These are phyloP conservation scores for Radopholus similis DNA, from an alignment of 1,140 invertebrate species.

Conservation along the genomic window DNA sequence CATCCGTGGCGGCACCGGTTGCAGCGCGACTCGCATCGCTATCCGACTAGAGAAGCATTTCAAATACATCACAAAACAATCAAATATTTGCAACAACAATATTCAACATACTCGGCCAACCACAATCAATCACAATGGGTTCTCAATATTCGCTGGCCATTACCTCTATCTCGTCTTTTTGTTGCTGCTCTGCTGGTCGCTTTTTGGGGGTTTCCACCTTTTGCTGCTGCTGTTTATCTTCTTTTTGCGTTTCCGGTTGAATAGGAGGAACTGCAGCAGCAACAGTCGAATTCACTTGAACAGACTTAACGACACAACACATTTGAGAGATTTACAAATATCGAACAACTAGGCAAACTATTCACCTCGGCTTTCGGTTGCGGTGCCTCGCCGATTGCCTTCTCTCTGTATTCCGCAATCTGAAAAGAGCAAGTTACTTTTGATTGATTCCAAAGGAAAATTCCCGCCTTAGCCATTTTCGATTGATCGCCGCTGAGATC, in stretches of 20 bases:
- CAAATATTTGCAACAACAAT: not conserved
- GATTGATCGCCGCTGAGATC: slow-evolving; percentile 76
- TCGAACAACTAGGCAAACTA: slow-evolving; percentile 3
- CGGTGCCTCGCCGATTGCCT: slow-evolving; percentile 34
- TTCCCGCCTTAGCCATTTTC: slow-evolving; percentile 78
- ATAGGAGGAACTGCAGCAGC: not conserved
- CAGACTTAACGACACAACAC: too few relatives aligned
- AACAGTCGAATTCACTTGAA: not conserved
- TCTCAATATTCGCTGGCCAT: too few relatives aligned
- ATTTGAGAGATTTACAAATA: slow-evolving; percentile 19
- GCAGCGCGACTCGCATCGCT: not conserved
- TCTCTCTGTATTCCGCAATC: slow-evolving; percentile 26
- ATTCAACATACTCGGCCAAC: too few relatives aligned
- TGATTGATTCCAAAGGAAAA: not conserved
- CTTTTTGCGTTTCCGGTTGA: not conserved
- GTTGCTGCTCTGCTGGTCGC: too few relatives aligned
- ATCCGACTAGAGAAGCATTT: not conserved
- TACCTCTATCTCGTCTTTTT: too few relatives aligned
- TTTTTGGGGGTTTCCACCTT: slow-evolving; percentile 9
- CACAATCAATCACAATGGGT: too few relatives aligned
- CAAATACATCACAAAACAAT: slow-evolving; percentile 7
- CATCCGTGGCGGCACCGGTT: not conserved
- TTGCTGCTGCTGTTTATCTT: slow-evolving; percentile 17
- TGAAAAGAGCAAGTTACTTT: not conserved
- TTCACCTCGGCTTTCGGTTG: slow-evolving; percentile 6